phyloP scores from a whole-genome alignment of 1,140 invertebrate species.

The Lanistes nyassanus region DNA sequence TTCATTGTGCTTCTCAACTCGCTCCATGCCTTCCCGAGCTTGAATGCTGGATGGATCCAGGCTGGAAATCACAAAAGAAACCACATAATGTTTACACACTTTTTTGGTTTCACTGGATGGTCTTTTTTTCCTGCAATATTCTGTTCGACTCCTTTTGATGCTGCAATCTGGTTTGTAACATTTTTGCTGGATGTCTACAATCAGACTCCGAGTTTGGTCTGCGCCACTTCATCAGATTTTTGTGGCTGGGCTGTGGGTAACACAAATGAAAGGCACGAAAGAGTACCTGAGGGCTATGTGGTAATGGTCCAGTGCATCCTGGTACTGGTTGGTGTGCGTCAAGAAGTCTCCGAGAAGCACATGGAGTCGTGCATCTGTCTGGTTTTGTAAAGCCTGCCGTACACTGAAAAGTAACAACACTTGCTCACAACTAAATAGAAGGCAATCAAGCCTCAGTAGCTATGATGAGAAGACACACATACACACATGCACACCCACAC shows the following conservation, averaged over 20 bases:
- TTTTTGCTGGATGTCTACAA: background rate
- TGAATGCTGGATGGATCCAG: constrained; percentile 77
- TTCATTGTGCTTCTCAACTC: constrained; percentile 74
- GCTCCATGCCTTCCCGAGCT: constrained; percentile 78
- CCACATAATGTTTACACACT: background rate
- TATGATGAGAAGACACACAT: background rate
- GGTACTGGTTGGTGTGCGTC: constrained; percentile 71
- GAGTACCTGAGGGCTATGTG: constrained; percentile 76
- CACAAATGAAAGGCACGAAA: background rate
- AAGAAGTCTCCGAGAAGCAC: constrained; percentile 78
- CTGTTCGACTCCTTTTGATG: background rate
- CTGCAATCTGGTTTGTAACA: background rate
- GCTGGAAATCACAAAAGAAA: constrained; percentile 60
- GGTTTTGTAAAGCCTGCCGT: constrained; percentile 73
- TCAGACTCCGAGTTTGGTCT: background rate
- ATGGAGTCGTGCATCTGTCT: constrained; percentile 76
- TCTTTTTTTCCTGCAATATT: too few species aligned
- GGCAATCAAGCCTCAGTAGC: background rate
- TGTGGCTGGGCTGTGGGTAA: background rate
- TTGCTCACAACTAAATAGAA: background rate
- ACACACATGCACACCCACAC: too few species aligned
- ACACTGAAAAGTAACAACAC: constrained; percentile 66
- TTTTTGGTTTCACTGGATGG: background rate
- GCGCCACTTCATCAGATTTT: background rate
- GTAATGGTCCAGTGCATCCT: constrained; percentile 80